phyloP scores from a whole-genome alignment of 1,140 invertebrate species.

The Lanistes nyassanus region DNA sequence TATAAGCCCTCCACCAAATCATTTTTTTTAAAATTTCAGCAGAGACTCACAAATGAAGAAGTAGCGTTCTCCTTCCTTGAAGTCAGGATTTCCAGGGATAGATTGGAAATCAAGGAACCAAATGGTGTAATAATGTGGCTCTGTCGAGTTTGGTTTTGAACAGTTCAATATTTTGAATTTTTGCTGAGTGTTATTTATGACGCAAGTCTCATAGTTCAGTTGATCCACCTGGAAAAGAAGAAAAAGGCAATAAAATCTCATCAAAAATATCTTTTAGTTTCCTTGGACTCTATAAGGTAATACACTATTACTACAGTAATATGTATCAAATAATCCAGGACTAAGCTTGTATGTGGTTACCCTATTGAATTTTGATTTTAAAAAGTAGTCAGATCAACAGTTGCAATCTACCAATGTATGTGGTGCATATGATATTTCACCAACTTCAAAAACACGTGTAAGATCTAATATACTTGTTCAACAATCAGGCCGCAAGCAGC shows the following conservation, averaged over 20 bases:
- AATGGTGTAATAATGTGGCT: slow-evolving; percentile 21
- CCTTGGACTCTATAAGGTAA: neutral
- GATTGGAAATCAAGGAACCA: slow-evolving; percentile 29
- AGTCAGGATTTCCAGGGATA: slow-evolving; percentile 34
- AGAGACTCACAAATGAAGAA: slow-evolving; percentile 22
- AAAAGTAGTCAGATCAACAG: no score
- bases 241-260: neutral
- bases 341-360: no score
- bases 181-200: slow-evolving; percentile 27
- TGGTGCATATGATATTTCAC: no score
- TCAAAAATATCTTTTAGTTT: neutral
- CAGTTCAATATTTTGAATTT: slow-evolving; percentile 30
- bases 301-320: neutral
- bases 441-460: no score
- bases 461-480: no score
- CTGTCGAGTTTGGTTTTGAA: slow-evolving; percentile 6
- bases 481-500: no score
- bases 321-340: no score
- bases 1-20: no score
- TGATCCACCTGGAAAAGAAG: slow-evolving; percentile 30
- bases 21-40: neutral
- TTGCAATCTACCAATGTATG: no score
- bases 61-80: slow-evolving; percentile 16
- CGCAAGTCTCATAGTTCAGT: slow-evolving; percentile 29
- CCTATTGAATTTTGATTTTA: no score